These are phyloP conservation scores for Iselma pallidipennis DNA, from an alignment of 2,888 invertebrate species.

Conservation along the genomic window DNA sequence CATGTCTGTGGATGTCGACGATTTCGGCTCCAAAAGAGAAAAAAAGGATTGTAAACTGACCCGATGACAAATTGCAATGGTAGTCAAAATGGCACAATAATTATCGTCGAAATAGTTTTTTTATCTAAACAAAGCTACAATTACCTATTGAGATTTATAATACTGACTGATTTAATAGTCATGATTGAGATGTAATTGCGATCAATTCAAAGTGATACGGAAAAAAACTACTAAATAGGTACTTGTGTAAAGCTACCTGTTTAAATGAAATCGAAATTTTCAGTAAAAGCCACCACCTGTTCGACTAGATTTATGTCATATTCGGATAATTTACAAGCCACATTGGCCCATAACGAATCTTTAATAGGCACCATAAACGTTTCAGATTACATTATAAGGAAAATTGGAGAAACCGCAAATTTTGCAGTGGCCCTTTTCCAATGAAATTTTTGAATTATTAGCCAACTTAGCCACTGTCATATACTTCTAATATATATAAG, in stretches of 20 bases:
- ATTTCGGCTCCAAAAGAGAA: too few relatives aligned
- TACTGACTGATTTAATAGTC: neutral
- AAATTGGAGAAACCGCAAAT: conserved; percentile 14
- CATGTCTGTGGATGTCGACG: neutral
- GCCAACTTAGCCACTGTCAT: too few relatives aligned
- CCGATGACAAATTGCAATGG: neutral
- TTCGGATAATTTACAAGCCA: neutral
- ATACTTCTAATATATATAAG: too few relatives aligned
- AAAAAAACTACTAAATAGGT: neutral
- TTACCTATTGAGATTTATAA: neutral
- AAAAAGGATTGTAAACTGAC: too few relatives aligned
- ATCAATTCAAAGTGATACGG: neutral
- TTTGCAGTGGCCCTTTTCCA: neutral
- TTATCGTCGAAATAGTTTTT: too few relatives aligned
- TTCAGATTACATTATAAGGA: conserved; percentile 2
- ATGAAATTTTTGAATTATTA: conserved; percentile 8
- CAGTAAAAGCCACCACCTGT: neutral
- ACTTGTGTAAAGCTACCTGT: neutral
- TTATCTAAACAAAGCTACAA: neutral
- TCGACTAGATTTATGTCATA: neutral
- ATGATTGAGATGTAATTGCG: neutral
- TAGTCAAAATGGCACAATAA: neutral
- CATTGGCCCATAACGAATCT: conserved; percentile 19
- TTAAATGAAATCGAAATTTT: neutral
- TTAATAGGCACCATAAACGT: conserved; percentile 17